phyloP scores from a whole-genome alignment of 2,797 vertebrate species.

The Pelodytes ibericus region DNA sequence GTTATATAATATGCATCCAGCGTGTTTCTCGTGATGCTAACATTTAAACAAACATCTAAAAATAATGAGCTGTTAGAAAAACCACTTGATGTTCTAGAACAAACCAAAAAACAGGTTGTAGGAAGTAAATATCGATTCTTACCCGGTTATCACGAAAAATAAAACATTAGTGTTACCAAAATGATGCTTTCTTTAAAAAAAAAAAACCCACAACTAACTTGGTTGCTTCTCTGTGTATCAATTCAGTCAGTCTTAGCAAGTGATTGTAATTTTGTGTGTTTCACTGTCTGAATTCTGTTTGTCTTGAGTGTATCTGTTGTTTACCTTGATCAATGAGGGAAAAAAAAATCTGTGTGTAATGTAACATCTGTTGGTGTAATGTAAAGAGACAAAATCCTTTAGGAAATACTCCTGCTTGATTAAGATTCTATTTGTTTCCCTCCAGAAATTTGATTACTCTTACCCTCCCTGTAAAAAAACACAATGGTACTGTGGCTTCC shows the following conservation, averaged over 20 bases:
- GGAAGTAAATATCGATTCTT: no score
- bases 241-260: constrained; percentile 37
- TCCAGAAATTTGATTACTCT: no score
- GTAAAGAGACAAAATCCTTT: constrained; percentile 38
- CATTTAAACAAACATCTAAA: no score
- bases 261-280: constrained; percentile 27
- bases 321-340: constrained; percentile 34
- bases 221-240: constrained; percentile 41
- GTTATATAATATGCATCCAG: constrained; percentile 5
- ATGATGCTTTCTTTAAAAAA: background rate
- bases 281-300: constrained; percentile 28
- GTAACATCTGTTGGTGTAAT: constrained; percentile 13
- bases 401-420: constrained; percentile 7
- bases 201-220: constrained; percentile 8
- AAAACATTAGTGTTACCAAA: background rate
- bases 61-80: no score
- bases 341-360: constrained; percentile 41
- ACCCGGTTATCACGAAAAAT: no score
- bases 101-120: no score
- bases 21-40: no score
- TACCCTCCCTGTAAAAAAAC: no score
- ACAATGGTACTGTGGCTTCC: no score
- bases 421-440: no score
- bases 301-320: constrained; percentile 36
- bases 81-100: no score